These are phyloP conservation scores for Meloidogyne hapla DNA, from an alignment of 1,140 invertebrate genomes.

Conservation along the genomic window DNA sequence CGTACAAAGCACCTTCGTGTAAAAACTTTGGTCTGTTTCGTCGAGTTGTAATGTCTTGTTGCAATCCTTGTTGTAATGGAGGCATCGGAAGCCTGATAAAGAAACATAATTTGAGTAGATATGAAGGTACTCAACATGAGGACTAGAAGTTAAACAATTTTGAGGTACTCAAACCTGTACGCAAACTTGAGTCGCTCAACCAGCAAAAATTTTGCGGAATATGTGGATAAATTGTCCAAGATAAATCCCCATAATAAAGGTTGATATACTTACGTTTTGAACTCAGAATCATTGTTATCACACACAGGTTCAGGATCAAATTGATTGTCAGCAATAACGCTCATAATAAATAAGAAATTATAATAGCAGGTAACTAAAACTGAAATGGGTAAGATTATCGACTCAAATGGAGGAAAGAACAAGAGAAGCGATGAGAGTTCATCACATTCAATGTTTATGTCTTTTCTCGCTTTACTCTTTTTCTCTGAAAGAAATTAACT, in stretches of 20 bases:
- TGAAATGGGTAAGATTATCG: background rate
- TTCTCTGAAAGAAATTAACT: background rate
- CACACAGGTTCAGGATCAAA: background rate
- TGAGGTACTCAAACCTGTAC: background rate
- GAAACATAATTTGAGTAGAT: background rate
- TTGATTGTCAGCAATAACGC: background rate
- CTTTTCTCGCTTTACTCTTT: background rate
- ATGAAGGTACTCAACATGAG: no score
- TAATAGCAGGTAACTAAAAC: background rate
- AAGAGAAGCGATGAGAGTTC: background rate
- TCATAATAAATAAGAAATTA: background rate
- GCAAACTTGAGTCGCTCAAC: background rate
- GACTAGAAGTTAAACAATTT: no score
- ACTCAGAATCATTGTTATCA: background rate
- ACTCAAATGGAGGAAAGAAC: background rate
- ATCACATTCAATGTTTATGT: background rate
- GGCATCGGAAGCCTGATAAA: background rate
- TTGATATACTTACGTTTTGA: background rate
- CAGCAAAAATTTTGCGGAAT: background rate
- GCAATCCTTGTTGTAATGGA: background rate
- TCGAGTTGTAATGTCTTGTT: constrained; percentile 3
- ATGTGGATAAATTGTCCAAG: background rate
- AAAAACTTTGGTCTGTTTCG: constrained; percentile 11
- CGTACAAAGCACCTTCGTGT: constrained; percentile 9
- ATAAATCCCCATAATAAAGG: background rate